These are phyloP conservation scores for Oscheius sp. DNA, from an alignment of 2,888 invertebrate species.

Conservation along the genomic window DNA sequence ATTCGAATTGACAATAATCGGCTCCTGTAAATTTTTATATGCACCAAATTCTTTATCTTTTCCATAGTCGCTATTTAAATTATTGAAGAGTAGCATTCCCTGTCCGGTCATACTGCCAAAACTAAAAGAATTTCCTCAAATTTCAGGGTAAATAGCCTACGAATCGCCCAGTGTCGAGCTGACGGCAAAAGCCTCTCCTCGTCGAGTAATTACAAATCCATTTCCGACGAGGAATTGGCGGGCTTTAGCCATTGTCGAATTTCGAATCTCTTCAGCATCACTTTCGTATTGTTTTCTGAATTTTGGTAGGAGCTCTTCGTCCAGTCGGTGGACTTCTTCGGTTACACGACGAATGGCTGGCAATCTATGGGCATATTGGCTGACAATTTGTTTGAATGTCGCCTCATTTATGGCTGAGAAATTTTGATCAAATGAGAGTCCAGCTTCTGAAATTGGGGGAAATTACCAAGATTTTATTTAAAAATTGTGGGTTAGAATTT, in stretches of 20 bases:
- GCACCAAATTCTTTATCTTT: not conserved
- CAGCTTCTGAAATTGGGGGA: too few species aligned
- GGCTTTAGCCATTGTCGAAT: not conserved
- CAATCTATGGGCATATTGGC: too few species aligned
- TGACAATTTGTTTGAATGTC: too few species aligned
- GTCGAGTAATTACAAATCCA: not conserved
- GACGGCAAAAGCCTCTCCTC: not conserved
- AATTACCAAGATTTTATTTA: too few species aligned
- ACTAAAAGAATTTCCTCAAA: not conserved
- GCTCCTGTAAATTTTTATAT: not conserved
- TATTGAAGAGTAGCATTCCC: not conserved
- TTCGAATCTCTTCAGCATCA: too few species aligned
- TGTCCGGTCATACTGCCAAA: slow-evolving; percentile 1
- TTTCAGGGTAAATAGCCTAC: not conserved
- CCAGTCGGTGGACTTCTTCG: too few species aligned
- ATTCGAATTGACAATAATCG: not conserved
- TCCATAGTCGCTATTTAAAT: slow-evolving; percentile 5
- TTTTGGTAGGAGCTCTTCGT: too few species aligned
- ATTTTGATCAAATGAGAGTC: too few species aligned
- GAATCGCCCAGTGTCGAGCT: not conserved
- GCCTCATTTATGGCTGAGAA: too few species aligned
- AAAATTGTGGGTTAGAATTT: too few species aligned
- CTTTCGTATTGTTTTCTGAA: too few species aligned
- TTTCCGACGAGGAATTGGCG: not conserved
- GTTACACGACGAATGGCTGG: too few species aligned